phyloP scores from a whole-genome alignment of 1,140 invertebrate genomes.

The Ips nitidus region DNA sequence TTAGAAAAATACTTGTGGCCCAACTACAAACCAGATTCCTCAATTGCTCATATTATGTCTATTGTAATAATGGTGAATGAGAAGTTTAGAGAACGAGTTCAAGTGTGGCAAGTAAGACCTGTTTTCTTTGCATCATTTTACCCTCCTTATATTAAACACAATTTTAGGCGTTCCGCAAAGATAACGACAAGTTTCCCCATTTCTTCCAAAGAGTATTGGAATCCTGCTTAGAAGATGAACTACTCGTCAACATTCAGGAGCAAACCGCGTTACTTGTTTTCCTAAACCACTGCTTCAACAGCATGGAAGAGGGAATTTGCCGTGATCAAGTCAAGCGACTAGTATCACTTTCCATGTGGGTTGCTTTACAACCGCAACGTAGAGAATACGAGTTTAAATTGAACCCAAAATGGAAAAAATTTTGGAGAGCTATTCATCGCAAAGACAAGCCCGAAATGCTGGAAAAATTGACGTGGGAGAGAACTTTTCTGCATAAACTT shows the following conservation, averaged over 20 bases:
- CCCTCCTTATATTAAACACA: neutral
- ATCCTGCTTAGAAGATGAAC: constrained; percentile 62
- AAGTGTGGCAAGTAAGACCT: constrained; percentile 83
- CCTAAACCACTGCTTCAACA: constrained; percentile 95
- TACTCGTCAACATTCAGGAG: constrained; percentile 66
- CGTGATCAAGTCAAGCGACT: constrained; percentile 89
- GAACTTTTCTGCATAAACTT: constrained; percentile 83
- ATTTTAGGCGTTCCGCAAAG: constrained; percentile 74
- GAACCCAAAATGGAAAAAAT: constrained; percentile 88
- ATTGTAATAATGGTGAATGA: constrained; percentile 98
- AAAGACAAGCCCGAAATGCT: constrained; percentile 75
- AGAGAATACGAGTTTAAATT: constrained; percentile 83
- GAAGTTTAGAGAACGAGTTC: constrained; percentile 94
- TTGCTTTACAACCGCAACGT: constrained; percentile 80
- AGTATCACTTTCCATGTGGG: constrained; percentile 94
- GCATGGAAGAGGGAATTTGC: constrained; percentile 93
- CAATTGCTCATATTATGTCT: constrained; percentile 86
- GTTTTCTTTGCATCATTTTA: constrained; percentile 1
- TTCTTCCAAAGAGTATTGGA: constrained; percentile 88
- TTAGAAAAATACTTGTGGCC: constrained; percentile 97
- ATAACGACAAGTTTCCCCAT: constrained; percentile 77
- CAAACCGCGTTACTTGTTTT: constrained; percentile 88
- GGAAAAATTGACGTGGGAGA: constrained; percentile 80
- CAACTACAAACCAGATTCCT: constrained; percentile 77
- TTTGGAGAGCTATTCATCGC: constrained; percentile 88